Conservation (phyloP, 2,888 invertebrate genomes). For the Drosophila greeni region DNA sequence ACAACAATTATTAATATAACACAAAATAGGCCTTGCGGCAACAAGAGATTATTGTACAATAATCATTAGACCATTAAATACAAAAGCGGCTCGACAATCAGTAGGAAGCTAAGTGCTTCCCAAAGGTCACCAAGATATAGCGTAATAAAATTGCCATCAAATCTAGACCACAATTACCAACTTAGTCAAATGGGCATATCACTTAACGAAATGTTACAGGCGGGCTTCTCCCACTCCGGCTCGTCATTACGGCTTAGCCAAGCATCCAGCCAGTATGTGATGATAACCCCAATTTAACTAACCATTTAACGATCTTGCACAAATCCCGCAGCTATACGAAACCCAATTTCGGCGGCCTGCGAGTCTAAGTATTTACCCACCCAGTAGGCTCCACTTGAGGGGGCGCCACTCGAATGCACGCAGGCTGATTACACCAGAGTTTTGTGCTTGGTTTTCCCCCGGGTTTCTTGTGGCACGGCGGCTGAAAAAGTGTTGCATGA, state of each 20-base stretch:
- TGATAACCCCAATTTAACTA: constrained; percentile 39
- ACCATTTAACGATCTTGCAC: constrained; percentile 37
- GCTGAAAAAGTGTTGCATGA: constrained; percentile 32
- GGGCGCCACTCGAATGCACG: constrained; percentile 44
- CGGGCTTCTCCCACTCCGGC: constrained; percentile 3
- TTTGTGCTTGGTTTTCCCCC: not conserved
- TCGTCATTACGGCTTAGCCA: constrained; percentile 14
- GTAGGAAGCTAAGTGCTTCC: not conserved
- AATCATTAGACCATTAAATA: constrained; percentile 8
- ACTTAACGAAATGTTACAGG: constrained; percentile 11
- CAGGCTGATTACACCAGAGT: constrained; percentile 50
- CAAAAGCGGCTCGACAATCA: not conserved
- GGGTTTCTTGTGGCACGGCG: constrained; percentile 1
- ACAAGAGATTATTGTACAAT: constrained; percentile 1
- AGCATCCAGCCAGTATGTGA: constrained; percentile 21
- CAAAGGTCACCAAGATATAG: constrained; percentile 15
- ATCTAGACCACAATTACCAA: constrained; percentile 22
- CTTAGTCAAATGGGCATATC: constrained; percentile 15
- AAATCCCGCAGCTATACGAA: constrained; percentile 22
- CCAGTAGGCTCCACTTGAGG: constrained; percentile 42
- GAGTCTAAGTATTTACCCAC: constrained; percentile 19
- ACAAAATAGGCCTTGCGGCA: constrained; percentile 1
- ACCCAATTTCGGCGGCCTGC: constrained; percentile 17
- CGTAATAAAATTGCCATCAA: constrained; percentile 16
- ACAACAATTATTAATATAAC: not conserved